Conservation (phyloP, 1,140 invertebrate species). For the Physella acuta region DNA sequence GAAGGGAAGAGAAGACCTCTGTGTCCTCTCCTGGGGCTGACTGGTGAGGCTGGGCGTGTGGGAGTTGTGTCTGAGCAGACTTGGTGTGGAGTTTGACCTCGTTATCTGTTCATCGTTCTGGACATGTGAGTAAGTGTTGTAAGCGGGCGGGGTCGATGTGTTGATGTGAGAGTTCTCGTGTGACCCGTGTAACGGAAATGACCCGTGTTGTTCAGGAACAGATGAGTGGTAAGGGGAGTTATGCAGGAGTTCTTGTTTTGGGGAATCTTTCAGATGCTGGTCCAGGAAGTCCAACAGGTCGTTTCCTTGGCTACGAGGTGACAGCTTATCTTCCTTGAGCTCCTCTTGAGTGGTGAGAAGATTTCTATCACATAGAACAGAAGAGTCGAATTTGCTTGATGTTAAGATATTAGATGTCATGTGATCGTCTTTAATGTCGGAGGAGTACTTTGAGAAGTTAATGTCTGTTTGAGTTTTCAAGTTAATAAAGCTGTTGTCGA, state of each 20-base stretch:
- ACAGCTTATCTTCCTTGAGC: constrained; percentile 8
- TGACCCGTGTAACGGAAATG: not conserved
- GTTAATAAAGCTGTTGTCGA: too few species aligned
- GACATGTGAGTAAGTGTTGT: not conserved
- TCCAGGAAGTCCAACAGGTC: constrained; percentile 18
- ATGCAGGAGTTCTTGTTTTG: not conserved
- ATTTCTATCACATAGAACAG: too few species aligned
- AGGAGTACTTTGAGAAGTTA: too few species aligned
- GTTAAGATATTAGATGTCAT: too few species aligned
- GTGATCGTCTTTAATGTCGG: too few species aligned
- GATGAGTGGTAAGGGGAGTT: not conserved
- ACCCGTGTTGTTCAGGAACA: not conserved
- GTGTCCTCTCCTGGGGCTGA: not conserved
- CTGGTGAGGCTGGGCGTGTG: not conserved
- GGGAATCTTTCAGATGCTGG: constrained; percentile 17
- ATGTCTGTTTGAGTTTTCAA: too few species aligned
- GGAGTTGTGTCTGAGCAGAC: not conserved
- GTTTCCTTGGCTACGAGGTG: constrained; percentile 14
- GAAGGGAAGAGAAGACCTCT: not conserved
- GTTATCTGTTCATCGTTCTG: constrained; percentile 2
- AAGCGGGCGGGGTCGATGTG: not conserved
- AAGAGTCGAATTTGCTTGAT: too few species aligned
- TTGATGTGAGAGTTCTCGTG: not conserved
- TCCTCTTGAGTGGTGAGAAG: too few species aligned
- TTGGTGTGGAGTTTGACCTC: constrained; percentile 2